Base-by-base conservation (phyloP, 2,797 vertebrate genomes). In the Lithobates sylvaticus region DNA sequence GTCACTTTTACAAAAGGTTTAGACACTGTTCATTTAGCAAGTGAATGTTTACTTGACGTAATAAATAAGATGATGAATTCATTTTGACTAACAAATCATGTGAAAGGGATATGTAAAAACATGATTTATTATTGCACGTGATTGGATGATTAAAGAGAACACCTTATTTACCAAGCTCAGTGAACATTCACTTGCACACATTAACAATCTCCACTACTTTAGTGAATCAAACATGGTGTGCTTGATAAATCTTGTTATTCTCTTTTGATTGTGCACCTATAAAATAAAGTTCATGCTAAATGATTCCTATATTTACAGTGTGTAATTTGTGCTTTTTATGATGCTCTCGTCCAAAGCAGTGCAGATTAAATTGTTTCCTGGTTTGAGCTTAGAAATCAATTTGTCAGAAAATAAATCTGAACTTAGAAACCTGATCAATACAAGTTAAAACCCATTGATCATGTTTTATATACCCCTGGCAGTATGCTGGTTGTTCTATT, bases 341-440 rank as follows among this genome's bases (percentile, higher is more conserved):
- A 61, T 27, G 39, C 64, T 76, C 67, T 76, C 32, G 27, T 58
- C 47, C 12, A 10, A 81, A 61, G n/a, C 29, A 42, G 32, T 47
- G 73, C 76, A 82, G 42, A 86, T 78, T 82, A 82, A 86, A 82
- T 86, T 64, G 77, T 85, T 76, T 86, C 67, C 79, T 77, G 61
- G 70, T 86, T 86, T 64, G 27, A 77, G 74, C 79, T 76, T 74
- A 34, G 47, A 71, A 86, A 82, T 86, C 78, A 82, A 82, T 76
- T 76, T 82, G 85, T 42, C 85, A 86, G 79, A 82, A 86, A 85
- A 82, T 82, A 82, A 86, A 86, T 86, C 68, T 82, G 67, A 86
- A 82, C 85, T 78, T 86, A 86, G 85, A 86, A 86, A 78, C 54
- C 67, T 78, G 79, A 86, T 86, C 85, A 86, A 82, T 86, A 82